Conservation (phyloP, 2,797 vertebrate genomes). For the Bradypodion pumilum region DNA sequence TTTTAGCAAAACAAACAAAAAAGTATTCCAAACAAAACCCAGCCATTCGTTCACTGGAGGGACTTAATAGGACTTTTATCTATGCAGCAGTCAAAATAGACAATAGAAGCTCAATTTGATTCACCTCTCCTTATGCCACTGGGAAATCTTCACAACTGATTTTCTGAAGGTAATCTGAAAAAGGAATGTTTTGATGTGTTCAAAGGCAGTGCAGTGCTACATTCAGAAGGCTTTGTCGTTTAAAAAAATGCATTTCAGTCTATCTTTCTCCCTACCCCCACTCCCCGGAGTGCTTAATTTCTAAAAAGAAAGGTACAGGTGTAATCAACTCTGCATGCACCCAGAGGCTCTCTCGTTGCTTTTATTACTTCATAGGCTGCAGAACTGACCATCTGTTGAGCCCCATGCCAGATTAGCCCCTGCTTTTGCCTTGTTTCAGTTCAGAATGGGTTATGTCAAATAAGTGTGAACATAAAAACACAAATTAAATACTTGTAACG, state of each 20-base stretch:
- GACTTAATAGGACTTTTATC: conserved; percentile 73
- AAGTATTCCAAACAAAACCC: conserved; percentile 35
- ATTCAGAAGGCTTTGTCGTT: conserved; percentile 14
- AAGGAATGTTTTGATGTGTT: conserved; percentile 39
- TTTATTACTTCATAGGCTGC: not conserved
- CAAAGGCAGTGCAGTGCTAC: not conserved
- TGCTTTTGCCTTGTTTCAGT: not conserved
- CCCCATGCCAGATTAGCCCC: not conserved
- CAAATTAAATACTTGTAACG: not conserved
- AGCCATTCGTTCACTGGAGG: conserved; percentile 39
- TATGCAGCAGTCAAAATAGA: conserved; percentile 49
- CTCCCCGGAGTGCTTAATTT: conserved; percentile 23
- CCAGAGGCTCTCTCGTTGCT: not conserved
- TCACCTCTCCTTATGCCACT: conserved; percentile 38
- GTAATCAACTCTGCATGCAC: not conserved
- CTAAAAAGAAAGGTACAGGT: not conserved
- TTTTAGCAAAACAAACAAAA: conserved; percentile 60
- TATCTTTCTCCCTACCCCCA: too few relatives aligned
- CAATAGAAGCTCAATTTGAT: conserved; percentile 55
- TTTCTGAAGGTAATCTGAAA: conserved; percentile 35
- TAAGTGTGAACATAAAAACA: not conserved
- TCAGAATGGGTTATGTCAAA: not conserved
- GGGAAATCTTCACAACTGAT: conserved; percentile 41
- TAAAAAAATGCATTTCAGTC: not conserved
- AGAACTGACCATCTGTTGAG: not conserved